These are phyloP conservation scores for Styela plicata DNA, from an alignment of 23 tunicate species.

Conservation along the genomic window DNA sequence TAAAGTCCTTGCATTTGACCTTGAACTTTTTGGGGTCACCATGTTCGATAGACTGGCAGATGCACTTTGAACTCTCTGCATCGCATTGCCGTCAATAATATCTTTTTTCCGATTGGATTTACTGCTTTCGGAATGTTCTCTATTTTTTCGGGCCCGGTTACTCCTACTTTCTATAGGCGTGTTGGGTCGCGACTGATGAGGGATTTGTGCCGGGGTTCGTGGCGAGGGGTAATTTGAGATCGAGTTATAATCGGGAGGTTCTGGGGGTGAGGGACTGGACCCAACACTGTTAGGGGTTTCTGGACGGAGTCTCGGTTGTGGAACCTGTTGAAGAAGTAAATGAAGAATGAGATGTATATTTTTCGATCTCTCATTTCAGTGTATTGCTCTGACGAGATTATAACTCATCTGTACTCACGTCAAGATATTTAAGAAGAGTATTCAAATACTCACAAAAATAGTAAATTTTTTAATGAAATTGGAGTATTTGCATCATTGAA, in stretches of 20 bases:
- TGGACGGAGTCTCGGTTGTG: slow-evolving; percentile 9
- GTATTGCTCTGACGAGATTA: no score
- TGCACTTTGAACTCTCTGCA: not conserved
- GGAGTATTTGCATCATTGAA: no score
- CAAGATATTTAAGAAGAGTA: no score
- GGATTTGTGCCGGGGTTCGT: not conserved
- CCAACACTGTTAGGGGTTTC: slow-evolving; percentile 36
- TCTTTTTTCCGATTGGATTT: not conserved
- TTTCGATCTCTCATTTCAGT: no score
- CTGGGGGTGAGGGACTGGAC: slow-evolving; percentile 30
- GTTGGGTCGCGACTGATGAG: slow-evolving; percentile 2
- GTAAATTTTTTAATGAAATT: no score
- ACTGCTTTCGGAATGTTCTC: not conserved
- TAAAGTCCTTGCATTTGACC: not conserved
- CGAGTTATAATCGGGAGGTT: not conserved
- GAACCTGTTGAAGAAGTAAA: no score
- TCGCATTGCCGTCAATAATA: not conserved
- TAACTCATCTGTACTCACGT: no score
- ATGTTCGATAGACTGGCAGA: not conserved
- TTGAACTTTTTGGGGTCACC: not conserved
- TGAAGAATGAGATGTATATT: no score
- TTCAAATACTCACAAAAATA: no score
- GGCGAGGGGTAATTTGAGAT: slow-evolving; percentile 9
- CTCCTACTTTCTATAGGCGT: slow-evolving; percentile 13
- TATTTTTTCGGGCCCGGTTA: not conserved